phyloP scores from a whole-genome alignment of 2,888 invertebrate species.

The Elmis aenea region DNA sequence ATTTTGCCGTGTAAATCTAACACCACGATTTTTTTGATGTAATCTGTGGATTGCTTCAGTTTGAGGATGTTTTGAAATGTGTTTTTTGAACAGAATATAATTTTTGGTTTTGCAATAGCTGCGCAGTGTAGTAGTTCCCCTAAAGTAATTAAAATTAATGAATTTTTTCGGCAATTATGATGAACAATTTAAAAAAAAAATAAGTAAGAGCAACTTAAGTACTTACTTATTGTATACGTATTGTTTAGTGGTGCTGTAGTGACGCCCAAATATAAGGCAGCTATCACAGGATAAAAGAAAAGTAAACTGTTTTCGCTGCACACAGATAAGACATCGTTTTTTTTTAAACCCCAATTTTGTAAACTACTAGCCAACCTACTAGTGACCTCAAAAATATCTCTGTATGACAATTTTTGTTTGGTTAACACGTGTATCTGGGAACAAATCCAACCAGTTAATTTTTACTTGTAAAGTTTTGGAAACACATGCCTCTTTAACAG shows the following conservation, averaged over 20 bases:
- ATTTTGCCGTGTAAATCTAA: constrained; percentile 48
- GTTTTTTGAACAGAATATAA: constrained; percentile 58
- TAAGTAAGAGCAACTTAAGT: background rate
- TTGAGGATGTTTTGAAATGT: constrained; percentile 52
- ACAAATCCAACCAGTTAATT: too few relatives aligned
- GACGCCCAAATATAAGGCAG: constrained; percentile 51
- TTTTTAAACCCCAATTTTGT: constrained; percentile 46
- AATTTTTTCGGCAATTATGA: too few relatives aligned
- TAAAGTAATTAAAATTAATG: too few relatives aligned
- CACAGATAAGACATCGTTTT: constrained; percentile 51
- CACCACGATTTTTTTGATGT: constrained; percentile 51
- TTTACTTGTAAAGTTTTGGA: too few relatives aligned
- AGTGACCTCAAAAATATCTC: constrained; percentile 2
- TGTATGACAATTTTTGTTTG: background rate
- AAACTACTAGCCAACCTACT: constrained; percentile 27
- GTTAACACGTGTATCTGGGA: constrained; percentile 8
- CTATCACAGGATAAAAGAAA: constrained; percentile 49
- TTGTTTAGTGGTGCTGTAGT: constrained; percentile 53
- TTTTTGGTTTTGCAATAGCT: constrained; percentile 60
- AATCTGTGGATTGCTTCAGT: constrained; percentile 37
- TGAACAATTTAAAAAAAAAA: background rate
- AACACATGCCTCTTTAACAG: too few relatives aligned
- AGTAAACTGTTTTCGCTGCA: constrained; percentile 56
- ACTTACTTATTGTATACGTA: constrained; percentile 50
- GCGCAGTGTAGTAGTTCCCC: constrained; percentile 49